Percentiles rank a stretch among this genome's conserved stretches.
phyloP scores from a whole-genome alignment of 2,113 vertebrate species.

The Sander vitreus region DNA sequence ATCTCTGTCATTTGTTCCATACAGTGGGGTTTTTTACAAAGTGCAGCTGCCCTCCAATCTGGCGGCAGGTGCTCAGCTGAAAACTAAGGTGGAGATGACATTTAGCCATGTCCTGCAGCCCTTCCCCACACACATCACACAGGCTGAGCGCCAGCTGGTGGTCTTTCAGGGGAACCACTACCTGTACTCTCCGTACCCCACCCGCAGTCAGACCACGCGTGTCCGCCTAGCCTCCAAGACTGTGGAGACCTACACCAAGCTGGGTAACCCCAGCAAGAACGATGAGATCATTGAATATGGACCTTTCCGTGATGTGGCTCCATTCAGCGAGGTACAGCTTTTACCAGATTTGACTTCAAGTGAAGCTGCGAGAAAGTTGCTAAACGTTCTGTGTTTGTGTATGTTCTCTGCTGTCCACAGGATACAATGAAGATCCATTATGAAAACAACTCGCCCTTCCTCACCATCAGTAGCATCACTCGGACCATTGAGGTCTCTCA shows the following conservation, averaged over 20 bases:
- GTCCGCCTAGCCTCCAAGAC: slow-evolving; percentile 95
- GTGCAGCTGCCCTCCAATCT: slow-evolving; percentile 89
- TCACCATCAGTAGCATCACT: slow-evolving; percentile 95
- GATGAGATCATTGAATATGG: slow-evolving; percentile 96
- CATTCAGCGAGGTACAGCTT: slow-evolving; percentile 91
- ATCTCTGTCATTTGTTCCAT: slow-evolving; percentile 24
- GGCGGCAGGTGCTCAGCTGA: slow-evolving; percentile 88
- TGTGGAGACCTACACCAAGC: slow-evolving; percentile 95
- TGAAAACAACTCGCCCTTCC: slow-evolving; percentile 98
- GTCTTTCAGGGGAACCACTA: slow-evolving; percentile 98
- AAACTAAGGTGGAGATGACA: slow-evolving; percentile 90
- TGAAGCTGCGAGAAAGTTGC: not conserved
- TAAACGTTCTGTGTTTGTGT: not conserved
- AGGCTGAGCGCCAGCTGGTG: slow-evolving; percentile 96
- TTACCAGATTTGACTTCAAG: not conserved
- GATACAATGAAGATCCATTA: slow-evolving; percentile 95
- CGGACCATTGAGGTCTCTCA: slow-evolving; percentile 97
- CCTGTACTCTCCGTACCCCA: slow-evolving; percentile 92
- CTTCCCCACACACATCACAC: slow-evolving; percentile 94
- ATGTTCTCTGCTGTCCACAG: slow-evolving; percentile 73
- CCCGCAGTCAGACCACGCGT: slow-evolving; percentile 91
- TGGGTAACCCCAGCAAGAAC: slow-evolving; percentile 92
- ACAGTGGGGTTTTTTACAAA: slow-evolving; percentile 92
- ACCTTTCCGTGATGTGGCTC: slow-evolving; percentile 90
- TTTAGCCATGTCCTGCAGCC: slow-evolving; percentile 94